phyloP scores from a whole-genome alignment of 2,888 invertebrate genomes.

The Drosophila fulvimacula region DNA sequence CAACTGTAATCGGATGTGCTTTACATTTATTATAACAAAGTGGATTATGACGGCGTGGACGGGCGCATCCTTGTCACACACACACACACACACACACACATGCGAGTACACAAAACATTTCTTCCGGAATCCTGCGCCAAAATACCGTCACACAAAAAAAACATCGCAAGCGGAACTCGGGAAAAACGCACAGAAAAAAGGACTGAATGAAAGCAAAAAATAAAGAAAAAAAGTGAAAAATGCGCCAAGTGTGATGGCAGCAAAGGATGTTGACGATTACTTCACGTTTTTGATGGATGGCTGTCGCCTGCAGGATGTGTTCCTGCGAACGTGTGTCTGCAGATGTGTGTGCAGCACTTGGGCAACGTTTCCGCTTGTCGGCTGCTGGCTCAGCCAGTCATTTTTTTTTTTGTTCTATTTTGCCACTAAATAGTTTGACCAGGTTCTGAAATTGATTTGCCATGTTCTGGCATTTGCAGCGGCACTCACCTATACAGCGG shows the following conservation, averaged over 20 bases:
- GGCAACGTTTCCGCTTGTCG: slow-evolving; percentile 54
- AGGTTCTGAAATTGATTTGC: slow-evolving; percentile 50
- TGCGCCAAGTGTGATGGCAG: slow-evolving; percentile 60
- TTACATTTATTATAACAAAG: slow-evolving; percentile 81
- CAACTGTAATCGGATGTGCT: slow-evolving; percentile 81
- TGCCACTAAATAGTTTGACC: slow-evolving; percentile 53
- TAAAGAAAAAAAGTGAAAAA: slow-evolving; percentile 42
- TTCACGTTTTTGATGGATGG: slow-evolving; percentile 75
- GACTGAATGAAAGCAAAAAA: slow-evolving; percentile 14
- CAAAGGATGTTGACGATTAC: slow-evolving; percentile 79
- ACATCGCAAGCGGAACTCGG: slow-evolving; percentile 53
- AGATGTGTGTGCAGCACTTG: slow-evolving; percentile 38
- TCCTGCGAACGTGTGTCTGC: slow-evolving; percentile 12
- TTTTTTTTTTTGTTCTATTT: neutral
- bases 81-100: slow-evolving; percentile 33
- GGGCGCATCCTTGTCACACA: slow-evolving; percentile 56
- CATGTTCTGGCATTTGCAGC: slow-evolving; percentile 9
- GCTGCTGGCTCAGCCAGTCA: slow-evolving; percentile 16
- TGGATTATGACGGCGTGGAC: slow-evolving; percentile 72
- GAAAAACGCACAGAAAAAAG: slow-evolving; percentile 44
- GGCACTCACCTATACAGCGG: slow-evolving; percentile 93
- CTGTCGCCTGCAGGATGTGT: slow-evolving; percentile 48
- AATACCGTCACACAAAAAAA: slow-evolving; percentile 42
- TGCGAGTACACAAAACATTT: slow-evolving; percentile 23
- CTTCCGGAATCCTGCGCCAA: slow-evolving; percentile 34